Conservation (phyloP, 2,113 vertebrate species). For the Eptesicus fuscus region DNA sequence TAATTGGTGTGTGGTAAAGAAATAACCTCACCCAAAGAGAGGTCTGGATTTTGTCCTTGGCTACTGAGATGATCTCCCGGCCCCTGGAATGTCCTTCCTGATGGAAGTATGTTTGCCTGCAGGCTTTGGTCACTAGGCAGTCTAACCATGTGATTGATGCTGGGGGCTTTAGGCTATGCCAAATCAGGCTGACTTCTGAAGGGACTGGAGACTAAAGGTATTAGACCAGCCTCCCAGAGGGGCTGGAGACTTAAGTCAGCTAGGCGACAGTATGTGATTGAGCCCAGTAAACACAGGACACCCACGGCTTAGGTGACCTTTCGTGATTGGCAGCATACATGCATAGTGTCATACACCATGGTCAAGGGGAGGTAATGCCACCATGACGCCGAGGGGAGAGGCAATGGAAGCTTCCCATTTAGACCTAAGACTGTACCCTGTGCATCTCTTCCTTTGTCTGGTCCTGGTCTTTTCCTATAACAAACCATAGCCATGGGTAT, state of each 20-base stretch:
- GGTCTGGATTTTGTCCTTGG: background rate
- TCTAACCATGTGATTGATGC: background rate
- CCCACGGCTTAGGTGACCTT: background rate
- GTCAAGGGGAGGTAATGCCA: background rate
- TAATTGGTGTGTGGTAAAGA: background rate
- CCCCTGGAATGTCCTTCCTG: background rate
- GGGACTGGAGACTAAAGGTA: background rate
- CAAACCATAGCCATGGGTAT: background rate
- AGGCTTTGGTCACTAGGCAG: background rate
- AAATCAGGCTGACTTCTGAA: background rate
- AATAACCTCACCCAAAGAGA: background rate
- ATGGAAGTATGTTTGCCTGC: background rate
- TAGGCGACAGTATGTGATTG: background rate
- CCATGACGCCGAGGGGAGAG: background rate
- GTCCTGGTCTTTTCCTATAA: background rate
- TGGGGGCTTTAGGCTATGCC: background rate
- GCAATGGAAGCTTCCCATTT: background rate
- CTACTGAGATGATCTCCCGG: background rate
- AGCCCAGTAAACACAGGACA: background rate
- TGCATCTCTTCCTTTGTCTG: background rate
- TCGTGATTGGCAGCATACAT: too few relatives aligned
- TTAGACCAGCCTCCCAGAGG: background rate
- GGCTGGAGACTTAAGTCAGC: background rate
- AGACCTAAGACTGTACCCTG: background rate
- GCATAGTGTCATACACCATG: accelerated